phyloP scores from a whole-genome alignment of 2,113 vertebrate genomes.

The Myanophis thanlyinensis region DNA sequence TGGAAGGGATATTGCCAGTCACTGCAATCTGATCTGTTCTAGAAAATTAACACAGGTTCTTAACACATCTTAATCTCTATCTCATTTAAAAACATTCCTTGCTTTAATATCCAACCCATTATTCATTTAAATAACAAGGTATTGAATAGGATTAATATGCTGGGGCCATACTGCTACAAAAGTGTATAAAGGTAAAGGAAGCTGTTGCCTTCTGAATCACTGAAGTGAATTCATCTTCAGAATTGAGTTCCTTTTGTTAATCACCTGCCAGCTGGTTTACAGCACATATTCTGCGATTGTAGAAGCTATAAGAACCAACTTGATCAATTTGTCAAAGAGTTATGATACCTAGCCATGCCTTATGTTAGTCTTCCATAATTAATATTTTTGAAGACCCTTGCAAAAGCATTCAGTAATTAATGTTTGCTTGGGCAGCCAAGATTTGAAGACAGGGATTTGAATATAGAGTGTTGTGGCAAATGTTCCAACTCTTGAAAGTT shows the following conservation, averaged over 20 bases:
- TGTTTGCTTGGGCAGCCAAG: not conserved
- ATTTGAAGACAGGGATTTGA: not conserved
- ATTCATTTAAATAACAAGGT: not conserved
- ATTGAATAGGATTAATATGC: not conserved
- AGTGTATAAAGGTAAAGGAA: constrained; percentile 2
- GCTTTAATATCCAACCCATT: not conserved
- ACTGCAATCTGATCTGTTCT: not conserved
- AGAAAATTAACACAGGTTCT: not conserved
- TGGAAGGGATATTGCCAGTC: not conserved
- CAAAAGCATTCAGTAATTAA: not conserved
- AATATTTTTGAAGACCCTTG: not conserved
- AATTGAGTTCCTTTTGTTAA: not conserved
- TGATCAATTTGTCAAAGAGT: not conserved
- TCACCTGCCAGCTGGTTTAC: constrained; percentile 50
- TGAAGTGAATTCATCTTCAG: rapidly evolving
- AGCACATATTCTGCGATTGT: not conserved
- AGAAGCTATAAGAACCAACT: not conserved
- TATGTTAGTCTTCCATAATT: not conserved
- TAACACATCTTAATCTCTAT: not conserved
- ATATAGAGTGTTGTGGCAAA: not conserved
- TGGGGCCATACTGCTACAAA: not conserved
- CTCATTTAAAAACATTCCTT: not conserved
- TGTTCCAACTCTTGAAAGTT: not conserved
- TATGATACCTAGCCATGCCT: not conserved
- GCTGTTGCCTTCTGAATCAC: not conserved